These are phyloP conservation scores for Leptopilina clavipes DNA, from an alignment of 1,140 invertebrate species.

Conservation along the genomic window DNA sequence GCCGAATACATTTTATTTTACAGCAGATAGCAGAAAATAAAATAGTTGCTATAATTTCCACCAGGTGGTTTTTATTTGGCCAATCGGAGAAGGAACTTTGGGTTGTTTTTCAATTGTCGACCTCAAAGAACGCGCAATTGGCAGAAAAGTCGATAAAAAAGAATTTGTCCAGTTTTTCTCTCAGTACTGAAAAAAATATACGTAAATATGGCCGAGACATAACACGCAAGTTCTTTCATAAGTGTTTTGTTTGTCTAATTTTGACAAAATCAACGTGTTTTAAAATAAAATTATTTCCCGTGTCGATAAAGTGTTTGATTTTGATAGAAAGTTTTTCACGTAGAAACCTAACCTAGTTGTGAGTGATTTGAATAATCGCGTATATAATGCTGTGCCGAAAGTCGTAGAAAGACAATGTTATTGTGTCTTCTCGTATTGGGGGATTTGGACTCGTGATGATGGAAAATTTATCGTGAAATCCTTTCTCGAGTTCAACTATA, in stretches of 20 bases:
- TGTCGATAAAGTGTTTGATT: background rate
- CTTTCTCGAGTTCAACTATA: background rate
- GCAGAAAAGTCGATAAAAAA: background rate
- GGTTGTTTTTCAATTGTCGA: too few relatives aligned
- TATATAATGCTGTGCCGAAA: constrained; percentile 22
- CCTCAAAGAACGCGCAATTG: too few relatives aligned
- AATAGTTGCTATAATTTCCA: too few relatives aligned
- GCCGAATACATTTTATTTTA: too few relatives aligned
- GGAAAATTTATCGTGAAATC: background rate
- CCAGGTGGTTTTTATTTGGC: too few relatives aligned
- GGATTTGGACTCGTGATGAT: constrained; percentile 24
- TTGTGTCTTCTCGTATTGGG: constrained; percentile 33
- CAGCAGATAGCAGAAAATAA: too few relatives aligned
- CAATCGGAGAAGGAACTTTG: too few relatives aligned
- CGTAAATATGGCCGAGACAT: constrained; percentile 52
- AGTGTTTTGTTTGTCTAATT: constrained; percentile 26
- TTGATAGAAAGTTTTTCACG: background rate
- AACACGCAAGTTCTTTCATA: constrained; percentile 50
- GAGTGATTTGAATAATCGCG: background rate
- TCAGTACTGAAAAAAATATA: constrained; percentile 40
- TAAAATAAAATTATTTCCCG: constrained; percentile 22
- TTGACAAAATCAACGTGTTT: constrained; percentile 34
- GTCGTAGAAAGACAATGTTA: constrained; percentile 42
- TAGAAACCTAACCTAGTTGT: constrained; percentile 15
- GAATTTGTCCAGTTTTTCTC: constrained; percentile 5